Evolutionary conservation across 2,888 invertebrate genomes (phyloP), one percentile per base, ranked within the genome.

Genomic region (Elysia crispata): DNA sequence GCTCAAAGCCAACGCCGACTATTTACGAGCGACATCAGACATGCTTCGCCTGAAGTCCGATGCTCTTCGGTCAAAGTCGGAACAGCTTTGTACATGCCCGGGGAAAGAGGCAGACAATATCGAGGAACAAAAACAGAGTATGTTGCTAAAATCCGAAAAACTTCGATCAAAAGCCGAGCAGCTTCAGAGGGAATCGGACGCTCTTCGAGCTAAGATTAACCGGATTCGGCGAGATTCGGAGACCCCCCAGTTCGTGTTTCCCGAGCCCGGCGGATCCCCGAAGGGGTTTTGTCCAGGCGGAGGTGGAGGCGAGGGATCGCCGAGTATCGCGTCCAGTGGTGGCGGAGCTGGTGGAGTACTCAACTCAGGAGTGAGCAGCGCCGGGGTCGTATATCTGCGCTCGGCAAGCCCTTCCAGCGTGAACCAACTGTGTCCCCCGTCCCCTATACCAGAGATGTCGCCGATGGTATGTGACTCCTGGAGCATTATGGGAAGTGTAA

Each of bases 1-100:
- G 20, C 67, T 79, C 5, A 74, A 75, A 67, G 79, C 79, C n/a
- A 79, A 79, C 67, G 20, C 79, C 67, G 79, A 79, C 30, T 79
- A 79, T 18, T 41, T 79, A 31, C 79, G 67, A 28, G 79, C 79
- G 1, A 79, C 79, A 54, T 79, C 79, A 0, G 79, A 79, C 23
- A 79, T 79, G 74, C 74, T 79, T 50, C 66, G 60, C 18, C 66
- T 79, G 3, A 79, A 75, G 25, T 74, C 79, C 33, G 79, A 79
- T 28, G 74, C 74, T 1, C 79, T 79, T 31, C 74, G 79, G 28
- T 74, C 74, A 18, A 79, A 75, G 67, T 74, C 74, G 67, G 79
- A 75, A 33, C 79, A 79, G 25, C 8, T 78, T 23, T 49, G 49
- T n/a, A 50, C 41, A 41, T 41, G 5, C 41, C 41, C 41, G 5